Evolutionary conservation across 2,797 vertebrate genomes (phyloP).

Genomic region (Micromesistius poutassou): DNA sequence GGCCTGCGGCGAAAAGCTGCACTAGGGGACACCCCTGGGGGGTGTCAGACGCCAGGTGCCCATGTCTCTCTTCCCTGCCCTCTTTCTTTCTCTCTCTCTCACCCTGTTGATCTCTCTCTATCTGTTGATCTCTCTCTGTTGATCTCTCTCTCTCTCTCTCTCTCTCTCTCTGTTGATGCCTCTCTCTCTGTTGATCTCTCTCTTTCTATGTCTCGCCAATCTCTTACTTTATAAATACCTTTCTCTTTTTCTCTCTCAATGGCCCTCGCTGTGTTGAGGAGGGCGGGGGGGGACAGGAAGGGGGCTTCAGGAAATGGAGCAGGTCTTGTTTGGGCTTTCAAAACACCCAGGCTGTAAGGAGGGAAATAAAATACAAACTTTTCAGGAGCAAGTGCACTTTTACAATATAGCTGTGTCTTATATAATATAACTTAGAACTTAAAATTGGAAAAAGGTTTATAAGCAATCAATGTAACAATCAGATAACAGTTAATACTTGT

Average conservation of each 20-base stretch:
- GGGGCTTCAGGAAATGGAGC: neutral
- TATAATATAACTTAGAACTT: neutral
- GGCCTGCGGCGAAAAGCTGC: neutral
- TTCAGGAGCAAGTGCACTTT: neutral
- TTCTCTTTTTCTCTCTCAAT: no score
- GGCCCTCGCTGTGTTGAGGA: no score
- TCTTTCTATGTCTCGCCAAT: no score
- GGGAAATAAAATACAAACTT: neutral
- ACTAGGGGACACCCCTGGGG: neutral
- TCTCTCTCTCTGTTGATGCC: no score
- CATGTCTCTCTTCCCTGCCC: neutral
- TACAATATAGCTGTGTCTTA: neutral
- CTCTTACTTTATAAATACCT: no score
- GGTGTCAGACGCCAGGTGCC: neutral
- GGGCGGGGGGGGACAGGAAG: neutral
- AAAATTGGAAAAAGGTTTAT: neutral
- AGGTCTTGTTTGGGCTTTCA: neutral
- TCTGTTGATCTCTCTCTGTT: neutral
- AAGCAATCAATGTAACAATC: no score
- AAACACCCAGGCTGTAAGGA: neutral
- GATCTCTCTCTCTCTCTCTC: neutral
- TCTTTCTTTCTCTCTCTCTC: neutral
- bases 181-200: neutral
- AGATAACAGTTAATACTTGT: no score
- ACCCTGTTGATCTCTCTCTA: neutral